Base-by-base conservation (phyloP, 2,113 vertebrate genomes). In the Rhabdornis inornatus region DNA sequence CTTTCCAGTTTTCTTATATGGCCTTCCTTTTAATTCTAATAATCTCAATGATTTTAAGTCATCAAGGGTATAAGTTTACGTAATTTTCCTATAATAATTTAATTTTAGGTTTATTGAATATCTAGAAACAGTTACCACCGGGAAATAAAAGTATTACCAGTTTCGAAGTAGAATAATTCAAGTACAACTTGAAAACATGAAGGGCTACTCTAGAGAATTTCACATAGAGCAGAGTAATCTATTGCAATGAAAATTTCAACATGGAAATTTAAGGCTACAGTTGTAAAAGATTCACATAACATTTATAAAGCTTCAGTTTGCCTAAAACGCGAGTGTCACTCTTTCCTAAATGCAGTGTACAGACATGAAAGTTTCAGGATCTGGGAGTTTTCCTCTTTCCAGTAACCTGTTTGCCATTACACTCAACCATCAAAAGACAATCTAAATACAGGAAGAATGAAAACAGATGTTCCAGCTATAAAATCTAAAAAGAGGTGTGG, bases 201-300 rank as follows among this genome's bases (percentile, higher is more conserved):
- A 86, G 55, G 78, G 71, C 27, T 80, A 53, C 85, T 81, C 76
- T 24, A 70, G 94, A 97, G 76, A 91, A 93, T 95, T 94, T 87
- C 69, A 77, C 50, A 84, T 78, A 30, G 49, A 92, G 42, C 56
- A 55, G n/a, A 93, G 11, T 70, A 96, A 96, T 70, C 57, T 68
- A 77, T 86, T 90, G 15, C 59, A 96, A 95, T 69, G 57, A 95
- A 96, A 94, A 95, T 96, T 97, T 97, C 59, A 82, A 96, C 76
- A 27, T 74, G 70, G 66, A 93, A 97, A 90, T 94, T 70, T 91
- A 89, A 93, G 55, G 23, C 76, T 92, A 69, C 19, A 14, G 35
- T 79, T 64, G 96, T 93, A 93, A 91, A 88, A 96, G 25, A 66
- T 75, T 94, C 89, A 91, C 10, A 31, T 70, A 69, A 39, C 27